Conservation (phyloP, 2,888 invertebrate genomes). For the Hedychridium roseum region DNA sequence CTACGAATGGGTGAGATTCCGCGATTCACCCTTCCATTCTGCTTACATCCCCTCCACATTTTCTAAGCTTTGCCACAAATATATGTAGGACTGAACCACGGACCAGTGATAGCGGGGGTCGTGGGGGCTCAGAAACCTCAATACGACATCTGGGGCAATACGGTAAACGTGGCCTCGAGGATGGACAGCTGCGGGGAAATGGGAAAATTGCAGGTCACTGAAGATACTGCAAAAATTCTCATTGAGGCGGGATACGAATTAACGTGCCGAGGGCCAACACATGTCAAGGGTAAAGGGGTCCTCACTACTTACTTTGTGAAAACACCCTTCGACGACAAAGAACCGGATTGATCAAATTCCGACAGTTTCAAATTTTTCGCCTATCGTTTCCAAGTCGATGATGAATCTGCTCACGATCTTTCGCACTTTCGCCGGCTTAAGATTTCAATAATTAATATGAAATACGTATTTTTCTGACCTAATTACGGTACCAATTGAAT, state of each 20-base stretch:
- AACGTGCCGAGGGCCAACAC: slow-evolving; percentile 90
- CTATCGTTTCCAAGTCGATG: too few relatives aligned
- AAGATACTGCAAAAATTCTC: slow-evolving; percentile 83
- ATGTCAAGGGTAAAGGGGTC: slow-evolving; percentile 94
- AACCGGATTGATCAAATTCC: too few relatives aligned
- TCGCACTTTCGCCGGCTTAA: too few relatives aligned
- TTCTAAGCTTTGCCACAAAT: too few relatives aligned
- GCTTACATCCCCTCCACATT: too few relatives aligned
- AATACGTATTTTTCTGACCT: too few relatives aligned
- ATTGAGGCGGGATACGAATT: slow-evolving; percentile 86
- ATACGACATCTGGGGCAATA: slow-evolving; percentile 99
- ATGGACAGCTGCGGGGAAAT: slow-evolving; percentile 97
- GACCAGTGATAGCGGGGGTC: slow-evolving; percentile 94
- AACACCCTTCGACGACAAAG: slow-evolving; percentile 77
- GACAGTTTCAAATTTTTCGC: too few relatives aligned
- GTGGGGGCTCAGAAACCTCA: slow-evolving; percentile 98
- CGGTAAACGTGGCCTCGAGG: slow-evolving; percentile 95
- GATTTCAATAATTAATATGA: too few relatives aligned
- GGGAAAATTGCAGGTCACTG: slow-evolving; percentile 86
- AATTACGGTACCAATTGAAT: too few relatives aligned
- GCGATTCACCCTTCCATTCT: too few relatives aligned
- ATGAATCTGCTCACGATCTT: too few relatives aligned
- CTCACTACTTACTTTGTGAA: slow-evolving; percentile 91
- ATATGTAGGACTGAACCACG: slow-evolving; percentile 88
- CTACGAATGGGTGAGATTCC: slow-evolving; percentile 82